Base-by-base conservation (phyloP, 2,797 vertebrate species). In the Dicrostonyx torquatus region DNA sequence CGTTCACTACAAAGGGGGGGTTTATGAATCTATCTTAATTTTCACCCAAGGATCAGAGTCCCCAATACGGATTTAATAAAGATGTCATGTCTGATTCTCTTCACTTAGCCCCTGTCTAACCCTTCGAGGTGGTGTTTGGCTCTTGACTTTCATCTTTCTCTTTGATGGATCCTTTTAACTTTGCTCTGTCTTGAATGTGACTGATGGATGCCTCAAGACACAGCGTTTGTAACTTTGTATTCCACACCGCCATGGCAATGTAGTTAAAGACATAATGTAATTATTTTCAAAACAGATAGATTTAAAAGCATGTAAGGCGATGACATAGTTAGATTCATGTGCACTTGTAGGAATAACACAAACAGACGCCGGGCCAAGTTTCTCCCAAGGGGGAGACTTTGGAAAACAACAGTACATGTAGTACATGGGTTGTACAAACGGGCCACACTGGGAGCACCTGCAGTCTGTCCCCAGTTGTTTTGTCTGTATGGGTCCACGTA, bases 261-360 rank as follows among this genome's bases (percentile, higher is more conserved):
- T 37, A 26, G 60, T 70, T 90, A 40, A 64, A 93, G 40, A 6
- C 22, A 73, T 34, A 24, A 37, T 34, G 62, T 50, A 26, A 15
- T 73, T 76, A 66, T 91, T 92, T 89, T 73, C 11, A 37, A 89
- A 92, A 89, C 73, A 92, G 87, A 87, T 31, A 85, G 48, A 82
- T 73, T 75, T 22, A 72, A 87, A 68, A 62, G 13, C 70, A 60
- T 1, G 0, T 6, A 70, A 89, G 91, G 37, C 14, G 17, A 13
- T 50, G 37, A 53, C 84, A 77, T 50, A 55, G 72, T 68, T n/a
- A 43, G 62, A n/a, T 14, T 64, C 70, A 58, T 3, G 5, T 31
- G 45, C 14, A 60, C 37, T 15, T 55, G 31, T 66, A 60, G 40
- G 62, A 50, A 34, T 29, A 60, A 45, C 14, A n/a, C 2, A 20